Percentiles rank a stretch among this genome's conserved stretches.
These are phyloP conservation scores for Copidosoma floridanum DNA, from an alignment of 1,140 invertebrate species.

Conservation along the genomic window DNA sequence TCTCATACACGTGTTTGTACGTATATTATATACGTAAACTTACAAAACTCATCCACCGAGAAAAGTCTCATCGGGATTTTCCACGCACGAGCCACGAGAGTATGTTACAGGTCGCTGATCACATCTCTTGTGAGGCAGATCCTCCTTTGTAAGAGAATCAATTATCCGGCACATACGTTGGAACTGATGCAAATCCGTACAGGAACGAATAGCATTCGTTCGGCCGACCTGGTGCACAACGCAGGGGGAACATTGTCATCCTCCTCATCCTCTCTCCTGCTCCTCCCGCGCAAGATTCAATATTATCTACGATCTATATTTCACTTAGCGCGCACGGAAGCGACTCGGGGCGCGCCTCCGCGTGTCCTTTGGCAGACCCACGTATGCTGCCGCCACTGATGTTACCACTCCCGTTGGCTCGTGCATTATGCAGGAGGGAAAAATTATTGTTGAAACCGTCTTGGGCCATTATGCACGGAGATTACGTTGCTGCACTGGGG, in stretches of 20 bases:
- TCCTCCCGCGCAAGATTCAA: background rate
- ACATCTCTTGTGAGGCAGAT: background rate
- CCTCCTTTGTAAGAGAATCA: background rate
- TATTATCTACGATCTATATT: slow-evolving; percentile 10
- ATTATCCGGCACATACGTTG: too few species aligned
- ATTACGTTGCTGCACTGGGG: too few species aligned
- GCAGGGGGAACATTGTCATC: too few species aligned
- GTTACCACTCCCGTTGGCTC: background rate
- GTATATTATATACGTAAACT: too few species aligned
- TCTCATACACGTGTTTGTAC: too few species aligned
- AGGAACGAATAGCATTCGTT: too few species aligned
- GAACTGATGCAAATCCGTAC: slow-evolving; percentile 3
- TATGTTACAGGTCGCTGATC: background rate
- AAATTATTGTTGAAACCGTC: too few species aligned
- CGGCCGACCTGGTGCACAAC: too few species aligned
- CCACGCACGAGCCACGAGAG: background rate
- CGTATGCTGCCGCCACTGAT: background rate
- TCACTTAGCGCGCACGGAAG: background rate
- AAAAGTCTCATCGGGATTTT: slow-evolving; percentile 2
- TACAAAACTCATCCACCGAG: too few species aligned
- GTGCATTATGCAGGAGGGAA: too few species aligned
- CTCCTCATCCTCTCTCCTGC: too few species aligned
- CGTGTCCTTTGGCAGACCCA: background rate
- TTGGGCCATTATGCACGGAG: too few species aligned
- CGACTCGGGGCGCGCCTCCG: background rate